Evolutionary conservation across 2,113 vertebrate species (phyloP).

Genomic region (Thalassarche chlororhynchos): DNA sequence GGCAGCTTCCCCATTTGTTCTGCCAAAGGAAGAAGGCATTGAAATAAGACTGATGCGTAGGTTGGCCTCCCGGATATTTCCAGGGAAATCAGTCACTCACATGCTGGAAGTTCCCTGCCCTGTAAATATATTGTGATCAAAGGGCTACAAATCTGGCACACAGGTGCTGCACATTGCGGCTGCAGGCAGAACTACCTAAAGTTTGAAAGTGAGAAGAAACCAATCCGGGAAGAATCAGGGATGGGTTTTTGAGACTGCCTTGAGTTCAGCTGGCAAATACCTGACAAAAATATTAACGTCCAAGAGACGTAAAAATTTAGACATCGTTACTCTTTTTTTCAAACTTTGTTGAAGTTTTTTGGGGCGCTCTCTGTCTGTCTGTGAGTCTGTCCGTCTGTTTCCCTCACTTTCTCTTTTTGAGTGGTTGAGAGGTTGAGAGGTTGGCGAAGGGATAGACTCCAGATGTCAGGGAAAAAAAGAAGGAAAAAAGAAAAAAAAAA

Average conservation of each 20-base stretch:
- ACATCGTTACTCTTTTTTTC: background rate
- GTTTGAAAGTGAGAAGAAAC: background rate
- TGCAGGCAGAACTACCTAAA: background rate
- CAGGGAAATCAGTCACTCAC: background rate
- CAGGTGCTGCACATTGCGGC: background rate
- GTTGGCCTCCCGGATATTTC: background rate
- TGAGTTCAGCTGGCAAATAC: slow-evolving; percentile 37
- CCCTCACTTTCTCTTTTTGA: slow-evolving; percentile 5
- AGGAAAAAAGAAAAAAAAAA: background rate
- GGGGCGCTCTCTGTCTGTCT: background rate
- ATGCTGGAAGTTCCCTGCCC: background rate
- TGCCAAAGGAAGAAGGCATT: background rate
- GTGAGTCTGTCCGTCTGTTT: background rate
- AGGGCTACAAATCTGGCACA: background rate
- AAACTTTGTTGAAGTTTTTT: slow-evolving; percentile 15
- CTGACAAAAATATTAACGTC: slow-evolving; percentile 62
- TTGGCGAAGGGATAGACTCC: slow-evolving; percentile 72
- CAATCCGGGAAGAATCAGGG: background rate
- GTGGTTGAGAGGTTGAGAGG: background rate
- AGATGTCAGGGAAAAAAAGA: slow-evolving; percentile 65
- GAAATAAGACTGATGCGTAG: background rate
- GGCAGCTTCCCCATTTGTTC: background rate
- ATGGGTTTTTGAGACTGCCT: background rate
- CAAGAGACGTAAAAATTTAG: slow-evolving; percentile 49
- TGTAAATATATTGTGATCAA: background rate